Conservation (phyloP, 2,797 vertebrate species). For the Sebastes trivittatus region DNA sequence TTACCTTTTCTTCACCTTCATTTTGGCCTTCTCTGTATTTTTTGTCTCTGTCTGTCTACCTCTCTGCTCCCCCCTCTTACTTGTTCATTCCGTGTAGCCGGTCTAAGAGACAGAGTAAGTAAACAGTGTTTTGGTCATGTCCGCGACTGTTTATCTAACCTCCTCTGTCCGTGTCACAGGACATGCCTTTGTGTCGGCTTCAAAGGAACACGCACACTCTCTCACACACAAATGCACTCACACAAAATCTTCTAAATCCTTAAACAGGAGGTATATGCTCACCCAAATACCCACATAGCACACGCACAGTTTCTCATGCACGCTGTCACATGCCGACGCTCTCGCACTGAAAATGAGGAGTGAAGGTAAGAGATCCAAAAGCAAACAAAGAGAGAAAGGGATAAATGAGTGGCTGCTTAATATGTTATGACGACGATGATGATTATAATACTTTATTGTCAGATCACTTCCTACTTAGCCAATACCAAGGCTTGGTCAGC, state of each 20-base stretch:
- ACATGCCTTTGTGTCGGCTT: conserved; percentile 59
- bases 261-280: conserved; percentile 12
- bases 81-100: not conserved
- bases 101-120: conserved; percentile 11
- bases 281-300: conserved; percentile 3
- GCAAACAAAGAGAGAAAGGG: not conserved
- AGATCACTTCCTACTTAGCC: not conserved
- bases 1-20: conserved; percentile 21
- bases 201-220: conserved; percentile 36
- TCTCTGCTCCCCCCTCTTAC: not conserved
- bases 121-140: conserved; percentile 38
- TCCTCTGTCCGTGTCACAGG: conserved; percentile 64
- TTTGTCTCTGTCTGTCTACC: not conserved
- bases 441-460: not conserved
- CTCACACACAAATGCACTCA: not conserved
- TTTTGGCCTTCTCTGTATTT: conserved; percentile 4
- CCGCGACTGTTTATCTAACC: conserved; percentile 66
- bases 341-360: conserved; percentile 15
- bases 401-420: not conserved
- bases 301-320: conserved; percentile 8
- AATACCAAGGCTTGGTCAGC: not conserved
- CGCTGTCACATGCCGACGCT: conserved; percentile 9
- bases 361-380: not conserved
- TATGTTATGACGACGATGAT: not conserved
- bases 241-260: conserved; percentile 14